Evolutionary conservation across 2,888 invertebrate species (phyloP).

Genomic region (Mylabris sibirica): DNA sequence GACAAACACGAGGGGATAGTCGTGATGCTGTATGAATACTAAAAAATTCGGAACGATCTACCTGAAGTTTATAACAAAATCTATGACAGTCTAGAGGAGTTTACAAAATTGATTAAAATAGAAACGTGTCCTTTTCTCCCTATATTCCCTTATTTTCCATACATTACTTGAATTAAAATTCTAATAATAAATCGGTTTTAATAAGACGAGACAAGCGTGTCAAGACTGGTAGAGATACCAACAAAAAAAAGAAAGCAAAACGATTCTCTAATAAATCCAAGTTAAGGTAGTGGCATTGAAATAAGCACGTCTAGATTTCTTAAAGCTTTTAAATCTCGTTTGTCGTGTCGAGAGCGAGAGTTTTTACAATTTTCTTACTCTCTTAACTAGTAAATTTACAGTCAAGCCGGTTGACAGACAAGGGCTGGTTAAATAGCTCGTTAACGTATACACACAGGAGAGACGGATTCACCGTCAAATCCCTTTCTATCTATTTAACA

Average conservation of each 20-base stretch:
- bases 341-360: conserved; percentile 28
- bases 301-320: conserved; percentile 27
- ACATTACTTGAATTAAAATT: not conserved
- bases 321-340: conserved; percentile 31
- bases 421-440: conserved; percentile 53
- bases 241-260: not conserved
- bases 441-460: conserved; percentile 46
- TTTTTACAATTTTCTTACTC: conserved; percentile 20
- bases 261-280: conserved; percentile 20
- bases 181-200: not conserved
- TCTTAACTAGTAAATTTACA: conserved; percentile 49
- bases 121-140: not conserved
- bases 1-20: conserved; percentile 50
- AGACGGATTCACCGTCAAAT: conserved; percentile 32
- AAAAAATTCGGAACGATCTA: conserved; percentile 40
- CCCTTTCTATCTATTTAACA: not conserved
- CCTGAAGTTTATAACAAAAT: conserved; percentile 51
- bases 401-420: conserved; percentile 47
- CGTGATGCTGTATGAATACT: conserved; percentile 50
- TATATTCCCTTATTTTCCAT: too few species aligned
- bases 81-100: conserved; percentile 1
- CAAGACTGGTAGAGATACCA: not conserved
- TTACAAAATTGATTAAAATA: not conserved
- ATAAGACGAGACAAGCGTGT: not conserved
- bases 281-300: conserved; percentile 24